Conservation (phyloP, 1,140 invertebrate genomes). For the Drosophila trapezifrons region DNA sequence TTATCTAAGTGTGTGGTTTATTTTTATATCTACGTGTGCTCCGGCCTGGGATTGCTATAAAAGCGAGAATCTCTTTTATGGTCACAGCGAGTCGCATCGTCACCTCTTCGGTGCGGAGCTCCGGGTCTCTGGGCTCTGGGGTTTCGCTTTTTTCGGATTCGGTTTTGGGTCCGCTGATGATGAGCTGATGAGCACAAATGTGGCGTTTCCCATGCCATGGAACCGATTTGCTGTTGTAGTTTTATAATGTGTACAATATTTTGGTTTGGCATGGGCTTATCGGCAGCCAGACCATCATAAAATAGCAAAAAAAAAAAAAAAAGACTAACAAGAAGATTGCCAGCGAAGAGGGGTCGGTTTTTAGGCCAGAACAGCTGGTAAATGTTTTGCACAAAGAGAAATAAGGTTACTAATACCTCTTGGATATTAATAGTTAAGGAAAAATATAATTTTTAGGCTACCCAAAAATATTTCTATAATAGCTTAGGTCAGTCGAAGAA, state of each 20-base stretch:
- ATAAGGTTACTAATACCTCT: too few species aligned
- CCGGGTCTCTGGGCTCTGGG: constrained; percentile 4
- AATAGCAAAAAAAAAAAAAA: constrained; percentile 42
- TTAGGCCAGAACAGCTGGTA: constrained; percentile 42
- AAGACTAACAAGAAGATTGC: constrained; percentile 2
- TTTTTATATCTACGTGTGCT: constrained; percentile 64
- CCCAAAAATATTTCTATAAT: not conserved
- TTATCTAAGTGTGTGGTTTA: constrained; percentile 82
- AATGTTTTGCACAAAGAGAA: constrained; percentile 8
- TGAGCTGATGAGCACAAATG: constrained; percentile 69
- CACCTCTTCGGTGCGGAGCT: constrained; percentile 36
- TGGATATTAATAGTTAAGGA: too few species aligned
- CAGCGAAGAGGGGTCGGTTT: constrained; percentile 12
- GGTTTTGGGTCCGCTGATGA: constrained; percentile 27
- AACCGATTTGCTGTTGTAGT: constrained; percentile 48
- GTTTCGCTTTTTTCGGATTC: constrained; percentile 3
- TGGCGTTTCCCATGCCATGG: constrained; percentile 76
- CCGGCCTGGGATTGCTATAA: constrained; percentile 72
- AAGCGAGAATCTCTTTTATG: constrained; percentile 80
- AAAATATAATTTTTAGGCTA: too few species aligned
- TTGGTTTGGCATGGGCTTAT: constrained; percentile 59
- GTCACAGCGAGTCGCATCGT: constrained; percentile 77
- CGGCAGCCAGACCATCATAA: constrained; percentile 67
- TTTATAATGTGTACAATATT: constrained; percentile 69
- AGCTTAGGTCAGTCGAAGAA: too few species aligned